Percentiles rank a stretch among this genome's conserved stretches.
These are phyloP conservation scores for Solenopsis fugax DNA, from an alignment of 1,140 invertebrate species.

Conservation along the genomic window DNA sequence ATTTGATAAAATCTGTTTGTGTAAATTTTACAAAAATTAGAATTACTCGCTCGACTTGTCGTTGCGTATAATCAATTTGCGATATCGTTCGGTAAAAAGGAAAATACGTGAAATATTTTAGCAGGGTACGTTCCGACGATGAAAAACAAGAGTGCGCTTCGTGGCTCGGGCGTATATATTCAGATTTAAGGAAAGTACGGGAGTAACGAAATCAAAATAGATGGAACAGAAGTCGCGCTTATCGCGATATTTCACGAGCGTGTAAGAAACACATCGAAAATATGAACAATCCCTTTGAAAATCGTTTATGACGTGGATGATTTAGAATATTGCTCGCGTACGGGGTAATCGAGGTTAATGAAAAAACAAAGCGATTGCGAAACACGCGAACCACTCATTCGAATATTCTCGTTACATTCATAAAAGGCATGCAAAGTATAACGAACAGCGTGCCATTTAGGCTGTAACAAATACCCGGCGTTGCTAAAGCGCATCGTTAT, in stretches of 20 bases:
- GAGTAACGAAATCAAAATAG: constrained; percentile 20
- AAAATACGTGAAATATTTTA: constrained; percentile 26
- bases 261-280: constrained; percentile 43
- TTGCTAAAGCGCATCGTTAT: constrained; percentile 22
- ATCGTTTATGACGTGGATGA: constrained; percentile 54
- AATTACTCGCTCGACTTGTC: background rate
- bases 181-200: background rate
- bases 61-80: background rate
- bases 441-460: constrained; percentile 35
- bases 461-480: constrained; percentile 18
- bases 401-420: constrained; percentile 57
- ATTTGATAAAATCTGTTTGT: background rate
- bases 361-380: constrained; percentile 61
- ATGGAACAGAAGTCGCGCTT: constrained; percentile 38
- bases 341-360: constrained; percentile 59
- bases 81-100: background rate
- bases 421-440: constrained; percentile 32
- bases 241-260: constrained; percentile 38
- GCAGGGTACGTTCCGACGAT: background rate
- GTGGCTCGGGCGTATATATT: background rate
- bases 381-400: constrained; percentile 58
- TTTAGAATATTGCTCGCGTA: constrained; percentile 48
- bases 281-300: constrained; percentile 51
- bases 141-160: background rate
- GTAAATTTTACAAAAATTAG: background rate